These are phyloP conservation scores for Bembecia ichneumoniformis DNA, from an alignment of 2,888 invertebrate species.

Conservation along the genomic window DNA sequence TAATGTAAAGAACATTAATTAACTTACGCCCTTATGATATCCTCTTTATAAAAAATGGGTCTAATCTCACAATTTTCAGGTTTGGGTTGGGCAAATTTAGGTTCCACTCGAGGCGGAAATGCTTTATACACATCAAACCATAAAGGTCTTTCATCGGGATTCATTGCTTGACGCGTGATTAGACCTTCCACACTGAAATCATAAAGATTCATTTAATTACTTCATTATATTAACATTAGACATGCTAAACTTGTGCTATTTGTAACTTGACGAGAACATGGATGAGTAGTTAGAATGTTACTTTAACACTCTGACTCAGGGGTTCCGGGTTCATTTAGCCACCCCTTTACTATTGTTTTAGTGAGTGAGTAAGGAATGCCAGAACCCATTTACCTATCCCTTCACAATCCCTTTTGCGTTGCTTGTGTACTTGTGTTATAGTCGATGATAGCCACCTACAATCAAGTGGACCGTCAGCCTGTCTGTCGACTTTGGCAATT, in stretches of 20 bases:
- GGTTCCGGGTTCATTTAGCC: too few relatives aligned
- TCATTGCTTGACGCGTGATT: conserved; percentile 83
- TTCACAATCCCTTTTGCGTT: neutral
- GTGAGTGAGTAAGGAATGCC: too few relatives aligned
- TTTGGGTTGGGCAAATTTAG: conserved; percentile 79
- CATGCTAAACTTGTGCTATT: too few relatives aligned
- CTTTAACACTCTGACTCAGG: too few relatives aligned
- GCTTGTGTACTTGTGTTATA: neutral
- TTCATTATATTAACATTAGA: neutral
- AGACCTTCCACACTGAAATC: conserved; percentile 81
- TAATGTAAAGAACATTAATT: neutral
- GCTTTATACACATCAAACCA: conserved; percentile 95
- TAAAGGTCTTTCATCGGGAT: conserved; percentile 85
- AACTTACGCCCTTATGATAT: conserved; percentile 85
- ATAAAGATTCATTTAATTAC: neutral
- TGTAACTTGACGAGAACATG: too few relatives aligned
- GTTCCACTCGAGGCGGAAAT: conserved; percentile 91
- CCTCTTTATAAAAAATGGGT: conserved; percentile 87
- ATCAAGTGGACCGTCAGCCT: too few relatives aligned
- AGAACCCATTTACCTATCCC: too few relatives aligned
- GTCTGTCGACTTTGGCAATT: too few relatives aligned
- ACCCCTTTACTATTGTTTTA: too few relatives aligned
- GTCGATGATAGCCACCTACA: too few relatives aligned
- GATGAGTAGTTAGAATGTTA: neutral
- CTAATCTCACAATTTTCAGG: conserved; percentile 73